A percentile compares a stretch with the other conserved stretches of the same genome.
Evolutionary conservation across 2,113 vertebrate species (phyloP).

Genomic region (Equus przewalskii): DNA sequence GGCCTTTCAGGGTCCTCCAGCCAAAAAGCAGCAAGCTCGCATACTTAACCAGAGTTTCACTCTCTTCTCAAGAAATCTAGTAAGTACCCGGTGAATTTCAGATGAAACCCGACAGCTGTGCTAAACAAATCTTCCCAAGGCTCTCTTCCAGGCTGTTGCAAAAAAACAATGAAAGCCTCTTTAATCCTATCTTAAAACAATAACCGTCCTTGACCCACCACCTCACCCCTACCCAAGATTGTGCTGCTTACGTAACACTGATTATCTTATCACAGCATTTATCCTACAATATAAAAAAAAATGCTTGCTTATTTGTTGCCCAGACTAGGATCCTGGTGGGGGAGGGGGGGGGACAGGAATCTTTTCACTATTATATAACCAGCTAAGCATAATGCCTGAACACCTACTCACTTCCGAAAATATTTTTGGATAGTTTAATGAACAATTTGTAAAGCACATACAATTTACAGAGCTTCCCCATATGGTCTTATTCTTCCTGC

Average conservation of each 20-base stretch:
- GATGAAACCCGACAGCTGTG: conserved; percentile 57
- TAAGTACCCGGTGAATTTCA: conserved; percentile 28
- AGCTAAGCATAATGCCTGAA: neutral
- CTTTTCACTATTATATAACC: conserved; percentile 24
- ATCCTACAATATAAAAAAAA: neutral
- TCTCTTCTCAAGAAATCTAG: conserved; percentile 66
- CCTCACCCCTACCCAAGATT: neutral
- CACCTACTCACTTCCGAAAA: neutral
- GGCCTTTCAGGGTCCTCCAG: conserved; percentile 57
- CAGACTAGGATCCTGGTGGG: neutral
- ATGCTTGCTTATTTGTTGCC: neutral
- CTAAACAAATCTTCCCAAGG: conserved; percentile 64
- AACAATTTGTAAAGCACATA: neutral
- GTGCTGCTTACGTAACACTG: neutral
- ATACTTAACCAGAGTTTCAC: conserved; percentile 31
- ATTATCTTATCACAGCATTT: neutral
- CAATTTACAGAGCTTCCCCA: conserved; percentile 13
- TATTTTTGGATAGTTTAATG: neutral
- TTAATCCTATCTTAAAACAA: conserved; percentile 56
- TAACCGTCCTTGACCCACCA: neutral
- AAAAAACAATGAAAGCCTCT: neutral
- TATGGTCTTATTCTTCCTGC: neutral
- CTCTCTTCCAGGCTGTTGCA: conserved; percentile 32
- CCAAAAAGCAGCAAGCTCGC: conserved; percentile 69
- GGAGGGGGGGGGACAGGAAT: rapidly evolving